Evolutionary conservation across 2,797 vertebrate species (phyloP), one percentile per base, ranked within the genome.

Genomic region (Acropternis orthonyx): DNA sequence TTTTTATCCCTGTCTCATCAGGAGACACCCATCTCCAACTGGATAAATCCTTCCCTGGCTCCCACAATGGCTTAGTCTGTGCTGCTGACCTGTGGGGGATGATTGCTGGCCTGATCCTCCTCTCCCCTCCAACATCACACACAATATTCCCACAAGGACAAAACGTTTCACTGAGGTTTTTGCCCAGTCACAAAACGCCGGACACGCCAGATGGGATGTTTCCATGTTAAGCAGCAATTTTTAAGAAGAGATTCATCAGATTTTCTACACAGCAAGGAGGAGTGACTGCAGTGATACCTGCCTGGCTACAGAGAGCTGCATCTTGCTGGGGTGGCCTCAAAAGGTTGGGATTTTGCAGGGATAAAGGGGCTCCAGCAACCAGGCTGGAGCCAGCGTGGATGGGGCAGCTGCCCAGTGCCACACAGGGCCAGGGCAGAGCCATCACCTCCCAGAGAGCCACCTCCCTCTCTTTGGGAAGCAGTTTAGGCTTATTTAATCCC

Each of bases 161-260:
- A 43, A 73, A 61, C 13, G 0, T 24, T 74, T 51, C 63, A 16
- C 63, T 9, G 1, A 1, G 9, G 20, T 39, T 85, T 67, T 36
- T 1, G 1, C 37, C 5, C 0, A 3, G 37, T 56, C 85, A 52
- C 65, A 15, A 43, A 68, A 15, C 2, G 2, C 49, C 1, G 2
- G 52, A 46, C 28, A 18, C 2, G 2, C 58, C 49, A 37, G 65
- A 46, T 0, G 3, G 36, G 73, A 55, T 6, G 23, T 55, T 16
- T 32, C 21, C 43, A 54, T 0, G 8, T 76, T 21, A 22, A 89
- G 67, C 44, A 63, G 23, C 39, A 13, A 34, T 68, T 85, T 22
- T 43, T 26, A 46, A 61, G 59, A 41, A 13, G 51, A 36, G 10
- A 36, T 44, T 69, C 2, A 52, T 28, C 51, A 21, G 22, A 39